phyloP scores from a whole-genome alignment of 30 jellyfish, hydroid and myxozoan species.

The Chironex yamaguchii region DNA sequence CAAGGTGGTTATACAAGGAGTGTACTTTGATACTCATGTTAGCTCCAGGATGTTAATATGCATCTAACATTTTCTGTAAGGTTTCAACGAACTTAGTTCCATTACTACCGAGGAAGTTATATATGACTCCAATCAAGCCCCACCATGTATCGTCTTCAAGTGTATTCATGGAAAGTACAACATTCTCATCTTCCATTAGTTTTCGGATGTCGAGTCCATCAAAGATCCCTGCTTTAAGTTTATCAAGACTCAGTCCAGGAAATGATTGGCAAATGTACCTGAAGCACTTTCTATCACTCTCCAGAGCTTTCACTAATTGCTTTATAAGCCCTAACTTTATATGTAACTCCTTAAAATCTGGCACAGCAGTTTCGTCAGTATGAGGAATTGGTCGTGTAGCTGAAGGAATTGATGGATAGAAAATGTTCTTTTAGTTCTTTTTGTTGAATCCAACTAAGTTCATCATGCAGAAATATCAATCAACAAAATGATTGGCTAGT shows the following conservation, averaged over 20 bases:
- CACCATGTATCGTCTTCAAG: slow-evolving; percentile 1
- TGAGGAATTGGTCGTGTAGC: slow-evolving; percentile 60
- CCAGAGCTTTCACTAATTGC: slow-evolving; percentile 30
- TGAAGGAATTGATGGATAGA: slow-evolving; percentile 35
- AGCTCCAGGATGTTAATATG: background rate
- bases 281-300: slow-evolving; percentile 30
- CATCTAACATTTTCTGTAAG: background rate
- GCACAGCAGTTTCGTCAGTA: slow-evolving; percentile 33
- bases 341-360: slow-evolving; percentile 49
- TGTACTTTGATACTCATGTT: background rate
- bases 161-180: too few species aligned
- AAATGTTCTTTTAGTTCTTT: slow-evolving; percentile 12
- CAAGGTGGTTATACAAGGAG: background rate
- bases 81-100: too few species aligned
- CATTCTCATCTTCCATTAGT: too few species aligned
- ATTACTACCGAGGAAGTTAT: background rate
- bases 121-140: background rate
- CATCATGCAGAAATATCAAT: too few species aligned
- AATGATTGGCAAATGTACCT: slow-evolving; percentile 41
- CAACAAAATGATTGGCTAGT: too few species aligned
- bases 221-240: slow-evolving; percentile 14
- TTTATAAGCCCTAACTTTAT: slow-evolving; percentile 25
- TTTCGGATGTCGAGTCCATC: too few species aligned
- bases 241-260: slow-evolving; percentile 31
- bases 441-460: slow-evolving; percentile 31